These are phyloP conservation scores for Erythrolamprus reginae DNA, from an alignment of 2,113 vertebrate species.

Conservation along the genomic window DNA sequence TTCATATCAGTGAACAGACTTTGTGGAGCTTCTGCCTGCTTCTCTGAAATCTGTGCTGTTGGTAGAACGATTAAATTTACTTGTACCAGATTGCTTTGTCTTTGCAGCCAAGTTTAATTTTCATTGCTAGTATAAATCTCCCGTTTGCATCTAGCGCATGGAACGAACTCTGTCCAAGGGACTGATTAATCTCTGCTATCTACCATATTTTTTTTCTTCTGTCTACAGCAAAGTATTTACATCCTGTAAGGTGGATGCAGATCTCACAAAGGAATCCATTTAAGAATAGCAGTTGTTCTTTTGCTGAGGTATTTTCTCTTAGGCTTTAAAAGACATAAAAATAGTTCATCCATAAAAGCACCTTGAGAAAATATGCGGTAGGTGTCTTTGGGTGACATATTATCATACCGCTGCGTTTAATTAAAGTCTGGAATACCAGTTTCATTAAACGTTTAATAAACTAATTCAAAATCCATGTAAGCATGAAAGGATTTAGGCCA, in stretches of 20 bases:
- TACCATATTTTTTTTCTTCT: not conserved
- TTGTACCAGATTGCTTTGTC: conserved; percentile 18
- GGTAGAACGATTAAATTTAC: not conserved
- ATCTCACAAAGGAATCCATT: not conserved
- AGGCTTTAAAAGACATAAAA: conserved; percentile 38
- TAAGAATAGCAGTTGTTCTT: conserved; percentile 34
- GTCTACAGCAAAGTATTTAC: conserved; percentile 26
- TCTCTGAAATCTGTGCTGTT: not conserved
- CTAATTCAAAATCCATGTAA: not conserved
- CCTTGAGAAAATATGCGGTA: conserved; percentile 25
- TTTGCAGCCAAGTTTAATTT: conserved; percentile 32
- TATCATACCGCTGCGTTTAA: conserved; percentile 26
- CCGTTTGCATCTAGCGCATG: conserved; percentile 11
- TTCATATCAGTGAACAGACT: not conserved
- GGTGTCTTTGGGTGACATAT: conserved; percentile 38
- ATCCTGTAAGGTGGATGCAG: conserved; percentile 21
- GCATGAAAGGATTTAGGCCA: not conserved
- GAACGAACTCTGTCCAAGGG: conserved; percentile 3
- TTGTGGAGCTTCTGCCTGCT: not conserved
- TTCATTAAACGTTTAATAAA: not conserved
- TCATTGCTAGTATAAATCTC: conserved; percentile 20
- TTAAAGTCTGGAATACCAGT: not conserved
- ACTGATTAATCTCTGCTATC: conserved; percentile 10
- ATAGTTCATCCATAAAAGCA: conserved; percentile 33
- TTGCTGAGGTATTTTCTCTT: conserved; percentile 46